Base-by-base conservation (phyloP, 2,797 vertebrate species). In the Sebastes diaconus region DNA sequence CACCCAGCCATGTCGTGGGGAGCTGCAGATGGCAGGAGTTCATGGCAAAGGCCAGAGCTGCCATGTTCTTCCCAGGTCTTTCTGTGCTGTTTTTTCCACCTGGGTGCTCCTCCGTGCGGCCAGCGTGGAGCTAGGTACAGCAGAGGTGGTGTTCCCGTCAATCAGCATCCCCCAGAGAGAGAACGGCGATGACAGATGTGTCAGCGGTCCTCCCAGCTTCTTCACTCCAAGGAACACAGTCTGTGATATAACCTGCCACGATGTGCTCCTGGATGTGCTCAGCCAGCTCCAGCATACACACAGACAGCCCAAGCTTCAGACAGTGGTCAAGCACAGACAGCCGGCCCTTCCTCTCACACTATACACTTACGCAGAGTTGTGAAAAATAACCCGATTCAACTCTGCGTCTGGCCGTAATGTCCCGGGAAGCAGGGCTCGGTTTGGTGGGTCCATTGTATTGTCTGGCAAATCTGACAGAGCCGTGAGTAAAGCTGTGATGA, bases 1-100 rank as follows among this genome's bases (percentile, higher is more conserved):
- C 93, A 95, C 91, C 93, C 93, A 94, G 90, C 93, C 92, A 93
- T 95, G 94, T 94, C 91, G 50, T 87, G 89, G 87, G 83, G 90
- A 90, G 90, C 83, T 88, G 83, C 61, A 77, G 88, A 90, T 90
- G 90, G 90, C 88, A 93, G 86, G 78, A 85, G 88, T 84, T 94
- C 86, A 77, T 86, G 87, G 85, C 90, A 88, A 88, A 83, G 87
- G 85, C 90, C 87, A 90, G 80, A 87, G 79, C 90, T 94, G 90
- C 93, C 88, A 91, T 92, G 92, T 92, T 93, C 87, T 70, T 85
- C 87, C 80, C 71, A 74, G 64, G 70, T 81, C 81, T 68, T 85
- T 84, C 81, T 20, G 16, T 79, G 36, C 76, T 82, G 81, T 87
- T 91, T 80, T 92, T 93, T 88, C 81, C 91, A 92, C 89, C 87